Evolutionary conservation across 1,140 invertebrate genomes (phyloP).

Genomic region (Venustaconcha ellipsiformis): DNA sequence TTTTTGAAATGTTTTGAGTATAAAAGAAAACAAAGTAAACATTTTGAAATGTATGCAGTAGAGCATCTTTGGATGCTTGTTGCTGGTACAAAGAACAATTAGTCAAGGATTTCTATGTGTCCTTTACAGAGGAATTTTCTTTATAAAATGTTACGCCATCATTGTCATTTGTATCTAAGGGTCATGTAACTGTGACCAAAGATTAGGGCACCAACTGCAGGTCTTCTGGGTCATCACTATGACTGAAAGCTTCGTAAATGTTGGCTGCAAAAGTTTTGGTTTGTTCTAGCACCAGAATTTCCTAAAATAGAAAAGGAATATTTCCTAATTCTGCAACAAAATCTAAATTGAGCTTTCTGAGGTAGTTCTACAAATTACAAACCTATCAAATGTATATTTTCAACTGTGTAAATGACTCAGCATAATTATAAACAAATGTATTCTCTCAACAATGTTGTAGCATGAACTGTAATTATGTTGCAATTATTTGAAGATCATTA

Average conservation of each 20-base stretch:
- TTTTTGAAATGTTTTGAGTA: too few species aligned
- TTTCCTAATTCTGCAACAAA: conserved; percentile 72
- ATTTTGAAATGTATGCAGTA: too few species aligned
- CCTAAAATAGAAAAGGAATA: conserved; percentile 44
- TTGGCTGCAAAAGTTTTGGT: conserved; percentile 87
- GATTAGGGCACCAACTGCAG: conserved; percentile 21
- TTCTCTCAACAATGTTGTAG: neutral
- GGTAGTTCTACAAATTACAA: neutral
- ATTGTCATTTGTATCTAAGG: neutral
- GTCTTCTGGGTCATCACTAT: conserved; percentile 34
- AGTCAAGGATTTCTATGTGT: too few species aligned
- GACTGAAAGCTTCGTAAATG: conserved; percentile 87
- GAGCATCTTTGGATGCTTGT: too few species aligned
- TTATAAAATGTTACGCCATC: too few species aligned
- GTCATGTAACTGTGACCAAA: neutral
- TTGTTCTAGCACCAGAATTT: conserved; percentile 79
- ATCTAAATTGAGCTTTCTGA: conserved; percentile 12
- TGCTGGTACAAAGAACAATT: too few species aligned
- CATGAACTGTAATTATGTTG: neutral
- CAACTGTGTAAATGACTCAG: neutral
- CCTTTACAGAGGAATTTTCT: too few species aligned
- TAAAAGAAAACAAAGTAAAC: too few species aligned
- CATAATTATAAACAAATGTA: neutral
- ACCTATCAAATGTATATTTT: neutral
- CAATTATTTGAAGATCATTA: neutral